Evolutionary conservation across 2,888 invertebrate species (phyloP).

Genomic region (Augochlorella aurata): DNA sequence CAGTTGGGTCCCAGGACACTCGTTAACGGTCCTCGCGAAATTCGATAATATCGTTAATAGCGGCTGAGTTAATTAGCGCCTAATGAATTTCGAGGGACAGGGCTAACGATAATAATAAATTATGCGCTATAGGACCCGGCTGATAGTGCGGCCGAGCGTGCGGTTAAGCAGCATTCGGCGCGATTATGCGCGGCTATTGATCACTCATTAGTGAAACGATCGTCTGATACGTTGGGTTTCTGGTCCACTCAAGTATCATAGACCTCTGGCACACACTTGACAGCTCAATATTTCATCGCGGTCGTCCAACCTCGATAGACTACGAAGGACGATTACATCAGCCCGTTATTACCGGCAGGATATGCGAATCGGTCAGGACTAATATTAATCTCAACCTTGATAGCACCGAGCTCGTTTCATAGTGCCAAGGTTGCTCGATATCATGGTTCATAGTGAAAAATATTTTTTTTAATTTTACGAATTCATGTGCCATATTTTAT

Average conservation of each 20-base stretch:
- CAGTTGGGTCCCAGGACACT: constrained; percentile 8
- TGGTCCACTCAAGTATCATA: constrained; percentile 57
- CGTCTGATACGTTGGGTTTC: constrained; percentile 63
- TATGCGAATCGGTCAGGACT: constrained; percentile 43
- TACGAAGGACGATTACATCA: constrained; percentile 53
- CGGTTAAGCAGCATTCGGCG: constrained; percentile 54
- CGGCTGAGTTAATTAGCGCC: constrained; percentile 47
- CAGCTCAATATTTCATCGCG: constrained; percentile 60
- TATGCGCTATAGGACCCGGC: constrained; percentile 28
- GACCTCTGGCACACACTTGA: constrained; percentile 50
- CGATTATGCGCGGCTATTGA: constrained; percentile 55
- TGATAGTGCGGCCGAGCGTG: constrained; percentile 31
- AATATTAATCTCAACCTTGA: constrained; percentile 44
- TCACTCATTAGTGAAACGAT: constrained; percentile 64
- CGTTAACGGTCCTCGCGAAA: constrained; percentile 32
- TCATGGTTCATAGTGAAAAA: background rate
- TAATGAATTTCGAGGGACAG: constrained; percentile 53
- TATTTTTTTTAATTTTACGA: background rate
- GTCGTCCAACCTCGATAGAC: constrained; percentile 44
- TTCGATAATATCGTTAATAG: constrained; percentile 43
- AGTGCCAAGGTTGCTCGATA: background rate
- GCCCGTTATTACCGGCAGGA: constrained; percentile 50
- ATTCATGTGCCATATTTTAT: too few species aligned
- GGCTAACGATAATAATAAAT: constrained; percentile 57
- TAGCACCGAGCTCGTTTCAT: background rate